Evolutionary conservation across 2,888 invertebrate genomes (phyloP).

Genomic region (Chaetoderma sp.): DNA sequence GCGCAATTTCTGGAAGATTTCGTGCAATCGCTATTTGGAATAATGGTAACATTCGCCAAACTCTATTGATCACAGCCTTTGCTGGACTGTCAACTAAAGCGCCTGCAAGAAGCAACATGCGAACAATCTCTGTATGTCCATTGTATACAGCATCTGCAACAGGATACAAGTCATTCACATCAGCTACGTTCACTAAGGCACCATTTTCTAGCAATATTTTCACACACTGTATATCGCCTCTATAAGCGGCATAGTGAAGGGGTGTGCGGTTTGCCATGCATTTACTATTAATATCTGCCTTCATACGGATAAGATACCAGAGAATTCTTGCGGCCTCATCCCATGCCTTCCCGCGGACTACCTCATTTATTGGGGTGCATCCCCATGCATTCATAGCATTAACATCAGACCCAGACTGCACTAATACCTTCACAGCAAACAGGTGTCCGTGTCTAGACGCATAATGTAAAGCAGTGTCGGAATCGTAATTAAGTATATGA

Average conservation of each 20-base stretch:
- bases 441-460: conserved; percentile 8
- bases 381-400: neutral
- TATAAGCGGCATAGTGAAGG: conserved; percentile 17
- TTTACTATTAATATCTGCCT: neutral
- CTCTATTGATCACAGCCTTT: too few species aligned
- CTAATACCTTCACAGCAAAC: neutral
- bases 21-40: too few species aligned
- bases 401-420: conserved; percentile 4
- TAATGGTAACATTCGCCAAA: too few species aligned
- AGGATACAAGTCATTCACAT: conserved; percentile 6
- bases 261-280: neutral
- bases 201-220: conserved; percentile 21
- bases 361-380: neutral
- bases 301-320: neutral
- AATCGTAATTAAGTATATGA: conserved; percentile 9
- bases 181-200: conserved; percentile 20
- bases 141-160: neutral
- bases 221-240: conserved; percentile 13
- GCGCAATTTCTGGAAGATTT: too few species aligned
- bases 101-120: neutral
- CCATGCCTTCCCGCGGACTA: too few species aligned
- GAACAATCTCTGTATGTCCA: neutral
- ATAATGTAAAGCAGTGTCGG: conserved; percentile 18
- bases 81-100: neutral
- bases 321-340: too few species aligned